Conservation (phyloP, 2,888 invertebrate species). For the Sussaba pulchella region DNA sequence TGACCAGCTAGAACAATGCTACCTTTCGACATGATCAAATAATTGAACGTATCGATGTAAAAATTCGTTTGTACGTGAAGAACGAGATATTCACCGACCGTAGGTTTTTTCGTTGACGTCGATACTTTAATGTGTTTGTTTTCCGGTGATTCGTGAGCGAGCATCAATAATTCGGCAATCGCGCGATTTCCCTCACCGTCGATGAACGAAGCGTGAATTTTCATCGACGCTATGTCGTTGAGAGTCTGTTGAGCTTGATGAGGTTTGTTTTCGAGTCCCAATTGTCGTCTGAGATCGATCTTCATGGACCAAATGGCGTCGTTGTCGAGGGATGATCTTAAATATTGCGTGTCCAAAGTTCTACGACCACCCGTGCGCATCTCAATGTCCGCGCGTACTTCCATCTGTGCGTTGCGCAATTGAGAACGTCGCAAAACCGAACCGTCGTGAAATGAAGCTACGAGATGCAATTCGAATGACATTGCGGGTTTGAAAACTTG, state of each 20-base stretch:
- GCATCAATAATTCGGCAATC: conserved; percentile 88
- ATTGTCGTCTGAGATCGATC: conserved; percentile 90
- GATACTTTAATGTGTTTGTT: conserved; percentile 94
- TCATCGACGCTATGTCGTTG: conserved; percentile 88
- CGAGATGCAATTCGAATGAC: conserved; percentile 93
- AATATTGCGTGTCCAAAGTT: conserved; percentile 86
- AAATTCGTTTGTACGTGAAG: conserved; percentile 97
- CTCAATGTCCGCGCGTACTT: conserved; percentile 88
- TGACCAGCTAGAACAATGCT: conserved; percentile 94
- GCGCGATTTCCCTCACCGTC: conserved; percentile 90
- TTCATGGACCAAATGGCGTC: conserved; percentile 94
- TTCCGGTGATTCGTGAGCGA: conserved; percentile 92
- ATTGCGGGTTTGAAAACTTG: conserved; percentile 98
- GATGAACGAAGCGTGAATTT: conserved; percentile 88
- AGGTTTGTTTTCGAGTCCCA: conserved; percentile 87
- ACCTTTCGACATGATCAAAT: conserved; percentile 96
- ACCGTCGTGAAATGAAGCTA: conserved; percentile 96
- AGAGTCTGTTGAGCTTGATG: conserved; percentile 87
- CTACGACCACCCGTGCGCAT: conserved; percentile 88
- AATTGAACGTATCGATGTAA: conserved; percentile 95
- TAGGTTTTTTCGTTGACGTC: conserved; percentile 93
- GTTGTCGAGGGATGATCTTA: conserved; percentile 88
- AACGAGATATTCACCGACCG: conserved; percentile 97
- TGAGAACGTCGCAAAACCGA: conserved; percentile 90
- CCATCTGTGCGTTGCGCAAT: conserved; percentile 88